Conservation (phyloP, 2,113 vertebrate genomes). For the Aptenodytes forsteri region DNA sequence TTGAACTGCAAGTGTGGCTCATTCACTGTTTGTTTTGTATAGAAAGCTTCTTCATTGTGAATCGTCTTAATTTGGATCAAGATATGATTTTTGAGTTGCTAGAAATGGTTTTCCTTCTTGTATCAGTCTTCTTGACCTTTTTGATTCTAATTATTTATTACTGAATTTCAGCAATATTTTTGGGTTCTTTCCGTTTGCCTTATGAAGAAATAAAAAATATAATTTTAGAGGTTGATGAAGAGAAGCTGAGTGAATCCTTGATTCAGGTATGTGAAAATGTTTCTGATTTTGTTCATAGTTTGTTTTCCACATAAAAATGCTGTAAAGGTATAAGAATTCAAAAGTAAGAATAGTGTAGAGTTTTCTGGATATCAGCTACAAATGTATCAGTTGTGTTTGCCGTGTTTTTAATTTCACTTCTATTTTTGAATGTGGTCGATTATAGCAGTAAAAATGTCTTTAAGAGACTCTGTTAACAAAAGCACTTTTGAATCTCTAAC, state of each 20-base stretch:
- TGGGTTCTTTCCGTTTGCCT: constrained; percentile 96
- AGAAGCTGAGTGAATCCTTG: constrained; percentile 90
- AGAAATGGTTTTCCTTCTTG: neutral
- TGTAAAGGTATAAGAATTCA: neutral
- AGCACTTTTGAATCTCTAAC: neutral
- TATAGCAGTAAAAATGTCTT: neutral
- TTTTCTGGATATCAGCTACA: neutral
- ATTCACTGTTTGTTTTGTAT: neutral
- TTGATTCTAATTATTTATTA: constrained; percentile 24
- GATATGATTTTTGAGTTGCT: neutral
- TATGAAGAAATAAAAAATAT: constrained; percentile 95
- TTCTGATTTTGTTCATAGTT: neutral
- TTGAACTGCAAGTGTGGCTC: neutral
- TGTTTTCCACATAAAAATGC: fast-evolving
- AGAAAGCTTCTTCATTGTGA: neutral
- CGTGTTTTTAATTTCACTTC: neutral
- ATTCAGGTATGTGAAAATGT: constrained; percentile 86
- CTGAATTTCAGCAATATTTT: constrained; percentile 91
- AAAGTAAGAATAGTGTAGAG: too few relatives aligned
- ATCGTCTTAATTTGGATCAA: neutral
- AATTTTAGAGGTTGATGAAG: constrained; percentile 92
- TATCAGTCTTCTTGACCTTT: neutral
- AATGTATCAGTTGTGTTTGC: neutral
- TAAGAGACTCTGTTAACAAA: neutral
- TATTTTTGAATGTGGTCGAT: neutral